Percentiles rank a stretch among this genome's conserved stretches.
phyloP scores from a whole-genome alignment of 2,797 vertebrate species.

The Macroramphosus scolopax region DNA sequence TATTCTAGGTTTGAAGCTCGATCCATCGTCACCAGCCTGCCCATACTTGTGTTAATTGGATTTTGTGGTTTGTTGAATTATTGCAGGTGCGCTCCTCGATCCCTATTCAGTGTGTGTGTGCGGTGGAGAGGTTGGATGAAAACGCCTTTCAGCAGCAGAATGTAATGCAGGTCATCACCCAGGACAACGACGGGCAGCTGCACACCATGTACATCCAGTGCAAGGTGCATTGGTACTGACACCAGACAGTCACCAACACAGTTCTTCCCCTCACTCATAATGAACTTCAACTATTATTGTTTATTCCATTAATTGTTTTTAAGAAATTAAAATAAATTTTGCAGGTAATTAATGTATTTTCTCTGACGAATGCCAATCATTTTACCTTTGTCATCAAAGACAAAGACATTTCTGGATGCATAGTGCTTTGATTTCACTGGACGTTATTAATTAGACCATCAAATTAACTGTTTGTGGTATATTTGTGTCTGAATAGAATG shows the following conservation, averaged over 20 bases:
- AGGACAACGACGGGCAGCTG: conserved; percentile 75
- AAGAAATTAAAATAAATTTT: too few species aligned
- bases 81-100: conserved; percentile 80
- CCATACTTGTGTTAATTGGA: conserved; percentile 47
- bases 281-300: too few species aligned
- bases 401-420: too few species aligned
- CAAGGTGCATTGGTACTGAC: conserved; percentile 77
- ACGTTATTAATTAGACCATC: too few species aligned
- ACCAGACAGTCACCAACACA: conserved; percentile 15
- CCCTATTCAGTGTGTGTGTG: conserved; percentile 81
- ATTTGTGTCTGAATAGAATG: conserved; percentile 73
- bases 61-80: conserved; percentile 53
- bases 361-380: too few species aligned
- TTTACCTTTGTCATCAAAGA: too few species aligned
- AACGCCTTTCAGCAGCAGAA: conserved; percentile 91
- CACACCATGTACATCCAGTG: conserved; percentile 90
- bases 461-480: not conserved
- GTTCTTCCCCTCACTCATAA: not conserved
- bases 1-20: not conserved
- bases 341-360: too few species aligned
- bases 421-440: too few species aligned
- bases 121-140: conserved; percentile 89
- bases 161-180: conserved; percentile 89
- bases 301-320: too few species aligned
- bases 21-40: conserved; percentile 14